phyloP scores from a whole-genome alignment of 1,140 invertebrate genomes.

The Cyclargus thomasi region DNA sequence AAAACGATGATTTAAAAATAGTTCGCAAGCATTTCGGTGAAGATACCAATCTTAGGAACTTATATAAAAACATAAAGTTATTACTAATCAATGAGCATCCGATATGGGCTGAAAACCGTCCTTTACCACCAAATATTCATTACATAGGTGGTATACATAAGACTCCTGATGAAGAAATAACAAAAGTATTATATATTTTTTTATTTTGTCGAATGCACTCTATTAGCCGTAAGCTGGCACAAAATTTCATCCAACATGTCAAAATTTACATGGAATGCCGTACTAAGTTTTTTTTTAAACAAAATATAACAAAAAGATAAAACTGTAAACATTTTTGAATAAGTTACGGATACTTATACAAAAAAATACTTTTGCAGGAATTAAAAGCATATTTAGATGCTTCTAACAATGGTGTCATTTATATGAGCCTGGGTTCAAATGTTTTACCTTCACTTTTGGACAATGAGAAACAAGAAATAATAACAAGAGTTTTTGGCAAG shows the following conservation, averaged over 20 bases:
- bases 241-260: too few species aligned
- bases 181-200: too few species aligned
- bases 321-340: slow-evolving; percentile 10
- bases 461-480: slow-evolving; percentile 40
- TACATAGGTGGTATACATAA: slow-evolving; percentile 33
- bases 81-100: slow-evolving; percentile 31
- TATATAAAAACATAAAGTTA: slow-evolving; percentile 25
- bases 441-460: slow-evolving; percentile 58
- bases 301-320: too few species aligned
- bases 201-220: too few species aligned
- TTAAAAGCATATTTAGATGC: slow-evolving; percentile 36
- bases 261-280: too few species aligned
- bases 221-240: too few species aligned
- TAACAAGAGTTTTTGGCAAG: slow-evolving; percentile 61
- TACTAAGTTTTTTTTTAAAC: too few species aligned
- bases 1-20: slow-evolving; percentile 14
- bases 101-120: slow-evolving; percentile 29
- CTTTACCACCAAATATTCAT: slow-evolving; percentile 27
- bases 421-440: slow-evolving; percentile 75
- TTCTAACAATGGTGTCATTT: slow-evolving; percentile 50
- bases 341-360: not conserved
- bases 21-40: slow-evolving; percentile 50
- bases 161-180: slow-evolving; percentile 22
- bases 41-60: slow-evolving; percentile 37
- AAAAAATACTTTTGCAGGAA: slow-evolving; percentile 31